Evolutionary conservation across 2,113 vertebrate species (phyloP), one percentile per base, ranked within the genome.

Genomic region (Nesogale talazaci): DNA sequence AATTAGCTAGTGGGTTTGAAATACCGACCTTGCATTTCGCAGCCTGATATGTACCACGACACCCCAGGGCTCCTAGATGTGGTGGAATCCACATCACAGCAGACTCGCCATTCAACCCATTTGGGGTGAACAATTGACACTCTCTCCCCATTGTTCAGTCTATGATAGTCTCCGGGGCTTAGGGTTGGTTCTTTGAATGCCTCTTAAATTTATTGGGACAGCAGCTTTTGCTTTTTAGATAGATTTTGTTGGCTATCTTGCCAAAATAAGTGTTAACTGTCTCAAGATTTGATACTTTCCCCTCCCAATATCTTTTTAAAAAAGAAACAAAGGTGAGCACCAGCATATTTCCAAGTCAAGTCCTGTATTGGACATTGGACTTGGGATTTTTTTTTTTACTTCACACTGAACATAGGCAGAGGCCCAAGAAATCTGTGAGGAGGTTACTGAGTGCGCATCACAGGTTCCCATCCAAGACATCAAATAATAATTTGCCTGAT

Each of bases 251-350:
- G 94, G 83, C 88, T 93, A 7, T 86, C 85, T 94, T 95, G 95
- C 95, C 93, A 94, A 94, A 94, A 85, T 95, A 95, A 94, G 63
- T 91, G 46, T 95, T 95, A 5, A 42, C n/a, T 70, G 3, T 96
- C 79, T 96, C 93, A 25, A 76, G 81, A 87, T 61, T 80, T 92
- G 72, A 70, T 63, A 23, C 61, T 79, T 14, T n/a, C 23, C 11
- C 16, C 19, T 19, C 59, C 11, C 25, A 29, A 86, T 67, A 59
- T 92, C 61, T 96, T 96, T 89, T 92, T 94, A 93, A 83, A 63
- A 70, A 83, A 59, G 6, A 92, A 93, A 70, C 36, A 31, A 92
- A 86, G 22, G 79, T 95, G 81, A 97, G 95, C 90, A 78, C 31
- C 14, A 52, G 46, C 46, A 52, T 95, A 92, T 52, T 95, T 94